A percentile compares a stretch with the other conserved stretches of the same genome.
Conservation (phyloP, 2,113 vertebrate genomes). For the Thamnophis sirtalis region DNA sequence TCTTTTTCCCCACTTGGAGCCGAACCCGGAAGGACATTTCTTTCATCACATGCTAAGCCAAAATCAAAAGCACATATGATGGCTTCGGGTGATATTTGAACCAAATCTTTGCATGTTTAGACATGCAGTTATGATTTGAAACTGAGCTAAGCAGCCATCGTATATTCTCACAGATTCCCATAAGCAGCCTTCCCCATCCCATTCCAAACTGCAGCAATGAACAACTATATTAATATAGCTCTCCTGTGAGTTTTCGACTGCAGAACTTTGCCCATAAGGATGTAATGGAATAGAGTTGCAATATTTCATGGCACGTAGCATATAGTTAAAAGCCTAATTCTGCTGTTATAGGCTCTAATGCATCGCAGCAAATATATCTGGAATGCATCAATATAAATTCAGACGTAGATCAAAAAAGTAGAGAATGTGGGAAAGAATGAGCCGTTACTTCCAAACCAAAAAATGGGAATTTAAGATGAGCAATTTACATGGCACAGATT, state of each 20-base stretch:
- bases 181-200: not conserved
- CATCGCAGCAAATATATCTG: not conserved
- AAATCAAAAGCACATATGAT: not conserved
- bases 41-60: not conserved
- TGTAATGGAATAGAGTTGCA: not conserved
- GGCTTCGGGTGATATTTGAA: not conserved
- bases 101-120: not conserved
- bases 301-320: not conserved
- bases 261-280: not conserved
- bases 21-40: no score
- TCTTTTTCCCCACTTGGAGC: no score
- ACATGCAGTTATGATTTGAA: not conserved
- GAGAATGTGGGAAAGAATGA: not conserved
- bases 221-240: not conserved
- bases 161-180: not conserved
- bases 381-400: not conserved
- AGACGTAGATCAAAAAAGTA: not conserved
- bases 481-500: not conserved
- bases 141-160: not conserved
- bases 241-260: not conserved
- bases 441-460: fast-evolving
- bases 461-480: conserved; percentile 29
- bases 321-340: not conserved
- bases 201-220: not conserved
- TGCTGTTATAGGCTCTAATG: fast-evolving